Percentiles rank a stretch among this genome's conserved stretches.
Conservation (phyloP, 2,113 vertebrate genomes). For the Alectura lathami region DNA sequence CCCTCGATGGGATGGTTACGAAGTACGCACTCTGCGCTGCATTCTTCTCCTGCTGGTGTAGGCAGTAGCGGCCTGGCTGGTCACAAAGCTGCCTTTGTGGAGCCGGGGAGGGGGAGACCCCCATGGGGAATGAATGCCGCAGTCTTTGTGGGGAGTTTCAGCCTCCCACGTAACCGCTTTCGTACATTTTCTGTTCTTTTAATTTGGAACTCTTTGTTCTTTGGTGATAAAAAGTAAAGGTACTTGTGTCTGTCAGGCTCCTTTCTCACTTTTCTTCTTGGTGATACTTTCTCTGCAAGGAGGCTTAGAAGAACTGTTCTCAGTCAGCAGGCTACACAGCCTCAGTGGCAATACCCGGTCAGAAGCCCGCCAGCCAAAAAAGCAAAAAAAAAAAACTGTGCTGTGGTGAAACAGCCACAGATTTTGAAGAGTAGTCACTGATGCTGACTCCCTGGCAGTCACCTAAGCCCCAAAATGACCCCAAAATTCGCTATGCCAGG, state of each 20-base stretch:
- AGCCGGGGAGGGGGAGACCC: not conserved
- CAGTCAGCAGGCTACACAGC: not conserved
- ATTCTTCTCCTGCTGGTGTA: slow-evolving; percentile 23
- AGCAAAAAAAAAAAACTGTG: not conserved
- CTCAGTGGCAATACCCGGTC: not conserved
- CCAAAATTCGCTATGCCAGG: not conserved
- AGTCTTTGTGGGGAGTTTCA: not conserved
- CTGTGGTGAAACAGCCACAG: not conserved
- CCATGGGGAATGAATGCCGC: slow-evolving; percentile 33
- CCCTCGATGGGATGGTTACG: not conserved
- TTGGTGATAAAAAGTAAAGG: not conserved
- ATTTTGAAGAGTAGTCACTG: not conserved
- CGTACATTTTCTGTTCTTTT: not conserved
- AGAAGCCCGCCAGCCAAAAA: not conserved
- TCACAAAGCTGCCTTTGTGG: slow-evolving; percentile 64
- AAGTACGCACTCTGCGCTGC: not conserved
- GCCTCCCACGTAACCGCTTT: not conserved
- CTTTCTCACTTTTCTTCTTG: not conserved
- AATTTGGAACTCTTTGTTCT: not conserved
- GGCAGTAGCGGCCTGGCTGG: not conserved
- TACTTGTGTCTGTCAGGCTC: not conserved
- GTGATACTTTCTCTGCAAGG: not conserved
- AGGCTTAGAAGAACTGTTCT: not conserved
- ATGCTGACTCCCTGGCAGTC: not conserved
- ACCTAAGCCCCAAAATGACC: not conserved